Conservation (phyloP, 2,113 vertebrate species). For the Clarias batrachus region DNA sequence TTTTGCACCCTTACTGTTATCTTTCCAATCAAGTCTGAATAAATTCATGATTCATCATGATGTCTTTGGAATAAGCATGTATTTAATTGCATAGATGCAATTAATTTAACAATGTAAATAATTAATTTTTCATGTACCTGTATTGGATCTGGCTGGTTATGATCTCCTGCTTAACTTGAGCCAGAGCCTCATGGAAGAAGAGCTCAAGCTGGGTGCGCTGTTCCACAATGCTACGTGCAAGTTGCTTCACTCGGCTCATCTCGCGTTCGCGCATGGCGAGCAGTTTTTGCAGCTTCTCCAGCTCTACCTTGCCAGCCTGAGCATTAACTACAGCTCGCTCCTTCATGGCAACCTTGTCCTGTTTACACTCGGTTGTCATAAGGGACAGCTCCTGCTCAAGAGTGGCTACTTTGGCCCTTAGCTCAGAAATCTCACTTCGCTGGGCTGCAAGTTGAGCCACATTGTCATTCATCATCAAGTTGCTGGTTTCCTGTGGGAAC, state of each 20-base stretch:
- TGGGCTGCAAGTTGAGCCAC: constrained; percentile 70
- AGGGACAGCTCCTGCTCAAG: constrained; percentile 69
- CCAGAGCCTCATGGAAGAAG: constrained; percentile 81
- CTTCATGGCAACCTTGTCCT: constrained; percentile 58
- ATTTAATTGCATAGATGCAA: not conserved
- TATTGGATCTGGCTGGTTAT: constrained; percentile 69
- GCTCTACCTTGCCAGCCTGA: constrained; percentile 67
- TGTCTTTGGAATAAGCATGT: not conserved
- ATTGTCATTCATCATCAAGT: constrained; percentile 74
- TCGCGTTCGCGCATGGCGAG: constrained; percentile 78
- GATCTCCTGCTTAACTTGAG: constrained; percentile 80
- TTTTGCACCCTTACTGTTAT: not conserved
- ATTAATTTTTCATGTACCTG: constrained; percentile 51
- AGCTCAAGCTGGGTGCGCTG: constrained; percentile 79
- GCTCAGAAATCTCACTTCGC: constrained; percentile 66
- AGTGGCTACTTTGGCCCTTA: constrained; percentile 68
- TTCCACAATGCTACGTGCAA: constrained; percentile 74
- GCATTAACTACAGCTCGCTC: constrained; percentile 54
- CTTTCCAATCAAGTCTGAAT: not conserved
- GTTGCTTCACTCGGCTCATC: constrained; percentile 75
- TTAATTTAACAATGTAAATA: not conserved
- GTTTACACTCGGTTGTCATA: constrained; percentile 64
- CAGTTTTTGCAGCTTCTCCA: constrained; percentile 77
- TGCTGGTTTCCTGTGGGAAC: constrained; percentile 70
- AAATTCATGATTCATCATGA: not conserved